A percentile compares a stretch with the other conserved stretches of the same genome.
Evolutionary conservation across 2,797 vertebrate genomes (phyloP).

Genomic region (Myotis planiceps): DNA sequence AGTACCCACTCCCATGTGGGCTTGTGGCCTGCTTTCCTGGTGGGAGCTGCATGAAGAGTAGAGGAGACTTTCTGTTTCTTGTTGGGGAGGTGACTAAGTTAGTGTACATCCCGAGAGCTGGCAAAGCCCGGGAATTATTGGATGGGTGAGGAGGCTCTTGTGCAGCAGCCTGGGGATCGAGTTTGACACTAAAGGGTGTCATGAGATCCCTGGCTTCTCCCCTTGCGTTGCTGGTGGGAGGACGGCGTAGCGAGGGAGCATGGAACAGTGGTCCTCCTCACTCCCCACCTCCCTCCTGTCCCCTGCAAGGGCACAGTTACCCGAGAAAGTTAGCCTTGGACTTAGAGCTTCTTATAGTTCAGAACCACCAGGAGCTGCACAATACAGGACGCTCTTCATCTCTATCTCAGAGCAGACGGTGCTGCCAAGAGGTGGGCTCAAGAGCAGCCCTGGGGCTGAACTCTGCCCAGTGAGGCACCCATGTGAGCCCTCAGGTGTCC

Average conservation of each 20-base stretch:
- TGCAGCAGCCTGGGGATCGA: not conserved
- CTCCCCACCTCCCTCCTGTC: not conserved
- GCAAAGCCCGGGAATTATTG: not conserved
- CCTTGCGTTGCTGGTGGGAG: not conserved
- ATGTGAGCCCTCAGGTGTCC: not conserved
- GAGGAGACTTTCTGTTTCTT: not conserved
- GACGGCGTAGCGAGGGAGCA: not conserved
- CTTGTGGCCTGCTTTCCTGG: not conserved
- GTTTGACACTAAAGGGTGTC: not conserved
- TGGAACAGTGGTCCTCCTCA: fast-evolving
- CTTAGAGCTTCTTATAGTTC: not conserved
- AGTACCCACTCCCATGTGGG: fast-evolving
- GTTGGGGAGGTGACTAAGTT: not conserved
- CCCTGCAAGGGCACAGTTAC: not conserved
- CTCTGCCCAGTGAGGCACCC: not conserved
- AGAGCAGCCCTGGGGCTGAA: not conserved
- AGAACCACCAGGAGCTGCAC: not conserved
- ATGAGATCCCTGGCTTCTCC: not conserved
- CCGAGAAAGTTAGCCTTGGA: not conserved
- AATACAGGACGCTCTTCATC: not conserved
- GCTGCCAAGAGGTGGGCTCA: not conserved
- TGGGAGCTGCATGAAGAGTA: not conserved
- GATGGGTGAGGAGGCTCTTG: not conserved
- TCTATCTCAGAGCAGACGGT: not conserved
- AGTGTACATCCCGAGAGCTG: not conserved